Base-by-base conservation (phyloP, 2,113 vertebrate genomes). In the Verasper variegatus region DNA sequence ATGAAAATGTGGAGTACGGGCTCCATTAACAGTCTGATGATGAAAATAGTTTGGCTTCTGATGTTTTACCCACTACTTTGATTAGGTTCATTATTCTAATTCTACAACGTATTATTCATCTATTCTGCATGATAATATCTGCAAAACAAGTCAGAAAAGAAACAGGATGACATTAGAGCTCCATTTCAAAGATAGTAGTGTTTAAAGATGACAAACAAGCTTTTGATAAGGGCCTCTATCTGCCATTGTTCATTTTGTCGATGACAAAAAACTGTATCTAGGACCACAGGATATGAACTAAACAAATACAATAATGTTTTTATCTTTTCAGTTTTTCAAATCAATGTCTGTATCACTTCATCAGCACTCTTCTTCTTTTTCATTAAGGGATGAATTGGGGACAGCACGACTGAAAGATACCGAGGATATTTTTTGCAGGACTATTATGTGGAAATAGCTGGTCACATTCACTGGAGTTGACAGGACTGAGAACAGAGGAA, bases 281-380 rank as follows among this genome's bases (percentile, higher is more conserved):
- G 21, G 52, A 56, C 57, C 42, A 61, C 3, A 79, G 37, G 68
- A 81, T 59, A 73, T 52, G 31, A 85, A 68, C 17, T 67, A 79
- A 75, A 21, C 18, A 40, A 15, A 71, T 15, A 21, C 14, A 11
- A 55, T 31, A 31, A 55, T 55, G 35, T 26, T 78, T 51, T 71
- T 21, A 56, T 62, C 21, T 31, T 60, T 42, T 21, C 47, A 23
- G 9, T 59, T 58, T 64, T 18, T 71, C 23, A 57, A 57, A 74
- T 58, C 31, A 35, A 12, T 31, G 4, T 47, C 14, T 49, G 40
- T 35, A 21, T 51, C 54, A 11, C n/a, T 72, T 52, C 40, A 58
- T 72, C 81, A 40, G 45, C 11, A 40, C 40, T 40, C 35, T 20
- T 60, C 62, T 66, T 81, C 47, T 59, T 40, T 45, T 37, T 42